Evolutionary conservation across 2,113 vertebrate genomes (phyloP), one percentile per base, ranked within the genome.

Genomic region (Bufo bufo): DNA sequence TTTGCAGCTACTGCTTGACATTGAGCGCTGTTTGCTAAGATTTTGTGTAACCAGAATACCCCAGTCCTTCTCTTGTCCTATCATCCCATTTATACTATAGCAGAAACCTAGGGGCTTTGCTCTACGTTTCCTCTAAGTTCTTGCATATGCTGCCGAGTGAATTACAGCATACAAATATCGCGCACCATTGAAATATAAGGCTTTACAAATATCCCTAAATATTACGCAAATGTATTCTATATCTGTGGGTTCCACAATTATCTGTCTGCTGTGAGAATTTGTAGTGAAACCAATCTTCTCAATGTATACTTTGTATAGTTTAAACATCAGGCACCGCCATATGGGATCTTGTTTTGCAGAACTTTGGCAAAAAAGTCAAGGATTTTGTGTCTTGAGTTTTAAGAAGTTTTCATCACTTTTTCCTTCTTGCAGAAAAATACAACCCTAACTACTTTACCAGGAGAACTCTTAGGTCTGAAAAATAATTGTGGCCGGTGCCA

Each of bases 391-490:
- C 94, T 93, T 93, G 85, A 89, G 75, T 91, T 94, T 94, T 93
- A 93, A 95, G 92, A 93, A 91, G 91, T 95, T 96, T 95, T 95
- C 93, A 94, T 95, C 94, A 94, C 94, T 94, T 95, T 96, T 95
- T 94, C 94, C 94, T 92, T 93, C 89, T 92, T 93, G 91, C 89
- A 91, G 91, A 92, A 93, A 95, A 95, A 94, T 92, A 92, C 90
- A 94, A 91, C 90, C 89, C 92, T 96, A 94, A 96, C 93, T 94
- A 93, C 92, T 95, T 96, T 96, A 94, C 91, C 94, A 95, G 95
- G 87, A 90, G 89, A 90, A 91, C 80, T 77, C 90, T 89, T 49
- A 87, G 90, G 86, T 94, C 92, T 93, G 90, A 95, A 94, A 94
- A 95, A 94, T 93, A 93, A 94, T 94, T 93, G 91, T 52, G 9